phyloP scores from a whole-genome alignment of 2,888 invertebrate species.

The Altica lythri region DNA sequence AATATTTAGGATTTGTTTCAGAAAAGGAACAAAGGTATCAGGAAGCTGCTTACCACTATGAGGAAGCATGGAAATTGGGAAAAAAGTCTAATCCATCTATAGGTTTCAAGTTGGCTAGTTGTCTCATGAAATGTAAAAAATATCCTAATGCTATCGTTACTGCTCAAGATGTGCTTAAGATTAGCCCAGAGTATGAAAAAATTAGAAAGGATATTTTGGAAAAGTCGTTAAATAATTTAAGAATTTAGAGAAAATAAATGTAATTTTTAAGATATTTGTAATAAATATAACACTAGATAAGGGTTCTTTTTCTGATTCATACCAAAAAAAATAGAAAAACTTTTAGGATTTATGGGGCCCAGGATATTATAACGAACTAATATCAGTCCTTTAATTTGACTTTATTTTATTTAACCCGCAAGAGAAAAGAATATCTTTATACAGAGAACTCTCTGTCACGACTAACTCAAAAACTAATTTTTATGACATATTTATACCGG shows the following conservation, averaged over 20 bases:
- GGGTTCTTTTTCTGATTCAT: too few species aligned
- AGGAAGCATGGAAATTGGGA: slow-evolving; percentile 83
- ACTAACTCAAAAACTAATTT: too few species aligned
- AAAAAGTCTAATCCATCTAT: slow-evolving; percentile 82
- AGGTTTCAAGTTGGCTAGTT: slow-evolving; percentile 92
- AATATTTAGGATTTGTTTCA: slow-evolving; percentile 81
- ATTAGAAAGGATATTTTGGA: slow-evolving; percentile 93
- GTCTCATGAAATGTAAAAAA: slow-evolving; percentile 85
- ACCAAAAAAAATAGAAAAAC: too few species aligned
- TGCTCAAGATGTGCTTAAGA: slow-evolving; percentile 79
- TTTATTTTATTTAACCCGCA: too few species aligned
- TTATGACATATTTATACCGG: too few species aligned
- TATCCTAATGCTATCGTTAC: slow-evolving; percentile 92
- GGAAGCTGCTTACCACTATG: slow-evolving; percentile 81
- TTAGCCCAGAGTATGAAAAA: slow-evolving; percentile 87
- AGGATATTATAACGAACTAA: too few species aligned
- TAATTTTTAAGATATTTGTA: neutral
- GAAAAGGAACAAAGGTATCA: slow-evolving; percentile 93
- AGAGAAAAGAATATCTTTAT: too few species aligned
- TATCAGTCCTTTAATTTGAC: too few species aligned
- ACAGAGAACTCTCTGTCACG: too few species aligned
- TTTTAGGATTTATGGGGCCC: too few species aligned
- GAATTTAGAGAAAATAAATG: slow-evolving; percentile 47
- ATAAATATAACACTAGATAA: neutral
- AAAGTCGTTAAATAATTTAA: slow-evolving; percentile 78